Conservation (phyloP, 1,140 invertebrate genomes). For the Lucilia cuprina region DNA sequence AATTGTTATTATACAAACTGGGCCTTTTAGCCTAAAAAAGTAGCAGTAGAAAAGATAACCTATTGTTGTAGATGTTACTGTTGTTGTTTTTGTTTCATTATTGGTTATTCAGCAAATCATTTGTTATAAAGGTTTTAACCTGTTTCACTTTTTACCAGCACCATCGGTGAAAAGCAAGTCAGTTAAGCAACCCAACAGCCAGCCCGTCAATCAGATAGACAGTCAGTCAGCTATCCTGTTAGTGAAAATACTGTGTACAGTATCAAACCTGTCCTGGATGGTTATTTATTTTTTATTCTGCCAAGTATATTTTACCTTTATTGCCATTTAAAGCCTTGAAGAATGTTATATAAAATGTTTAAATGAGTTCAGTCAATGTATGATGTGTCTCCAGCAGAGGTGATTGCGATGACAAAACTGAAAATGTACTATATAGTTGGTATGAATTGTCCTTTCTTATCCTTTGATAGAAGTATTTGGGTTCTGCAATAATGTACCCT, state of each 20-base stretch:
- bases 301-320: conserved; percentile 10
- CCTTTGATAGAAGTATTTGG: background rate
- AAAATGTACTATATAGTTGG: background rate
- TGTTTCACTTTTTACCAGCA: conserved; percentile 10
- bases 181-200: background rate
- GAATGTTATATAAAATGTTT: background rate
- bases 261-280: background rate
- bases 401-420: background rate
- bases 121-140: conserved; percentile 31
- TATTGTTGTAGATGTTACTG: background rate
- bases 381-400: background rate
- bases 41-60: background rate
- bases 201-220: background rate
- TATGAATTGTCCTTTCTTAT: conserved; percentile 11
- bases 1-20: background rate
- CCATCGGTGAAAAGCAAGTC: background rate
- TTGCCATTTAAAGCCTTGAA: conserved; percentile 20
- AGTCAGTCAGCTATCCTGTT: background rate
- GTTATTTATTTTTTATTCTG: background rate
- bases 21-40: background rate
- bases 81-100: background rate
- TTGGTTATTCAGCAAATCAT: conserved; percentile 20
- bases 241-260: background rate
- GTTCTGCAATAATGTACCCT: too few relatives aligned
- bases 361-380: background rate